These are phyloP conservation scores for Eristalis tenax DNA, from an alignment of 2,888 invertebrate genomes.

Conservation along the genomic window DNA sequence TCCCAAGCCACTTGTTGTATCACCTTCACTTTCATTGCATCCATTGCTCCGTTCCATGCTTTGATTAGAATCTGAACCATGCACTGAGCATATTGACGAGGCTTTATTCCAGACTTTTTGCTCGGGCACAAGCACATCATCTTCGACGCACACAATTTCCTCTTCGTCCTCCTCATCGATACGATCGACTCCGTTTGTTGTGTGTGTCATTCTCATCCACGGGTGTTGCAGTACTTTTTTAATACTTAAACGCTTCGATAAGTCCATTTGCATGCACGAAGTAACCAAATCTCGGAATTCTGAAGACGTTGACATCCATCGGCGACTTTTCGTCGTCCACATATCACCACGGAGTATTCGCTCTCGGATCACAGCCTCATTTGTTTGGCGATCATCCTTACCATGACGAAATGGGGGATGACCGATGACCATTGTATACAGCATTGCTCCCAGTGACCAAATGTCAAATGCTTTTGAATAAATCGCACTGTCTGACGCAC, in stretches of 20 bases:
- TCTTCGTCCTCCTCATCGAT: slow-evolving; percentile 83
- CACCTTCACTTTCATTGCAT: slow-evolving; percentile 74
- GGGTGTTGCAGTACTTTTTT: slow-evolving; percentile 81
- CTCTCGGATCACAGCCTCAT: slow-evolving; percentile 73
- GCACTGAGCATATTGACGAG: slow-evolving; percentile 70
- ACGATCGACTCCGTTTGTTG: slow-evolving; percentile 43
- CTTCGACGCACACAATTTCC: slow-evolving; percentile 87
- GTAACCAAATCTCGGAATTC: slow-evolving; percentile 75
- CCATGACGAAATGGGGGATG: slow-evolving; percentile 88
- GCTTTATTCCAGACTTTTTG: slow-evolving; percentile 85
- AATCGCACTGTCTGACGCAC: slow-evolving; percentile 76
- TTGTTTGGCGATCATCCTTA: slow-evolving; percentile 72
- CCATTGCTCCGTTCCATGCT: slow-evolving; percentile 65
- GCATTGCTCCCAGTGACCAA: slow-evolving; percentile 97
- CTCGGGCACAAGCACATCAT: slow-evolving; percentile 87
- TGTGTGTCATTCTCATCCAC: slow-evolving; percentile 76
- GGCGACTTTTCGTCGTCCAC: slow-evolving; percentile 75
- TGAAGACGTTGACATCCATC: slow-evolving; percentile 75
- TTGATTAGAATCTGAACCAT: slow-evolving; percentile 71
- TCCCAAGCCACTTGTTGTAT: slow-evolving; percentile 75
- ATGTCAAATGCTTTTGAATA: slow-evolving; percentile 97
- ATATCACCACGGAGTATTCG: slow-evolving; percentile 77
- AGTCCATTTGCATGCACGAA: slow-evolving; percentile 76
- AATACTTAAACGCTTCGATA: slow-evolving; percentile 74
- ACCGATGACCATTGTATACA: slow-evolving; percentile 89